Evolutionary conservation across 2,113 vertebrate genomes (phyloP).

Genomic region (Triplophysa siluroides): DNA sequence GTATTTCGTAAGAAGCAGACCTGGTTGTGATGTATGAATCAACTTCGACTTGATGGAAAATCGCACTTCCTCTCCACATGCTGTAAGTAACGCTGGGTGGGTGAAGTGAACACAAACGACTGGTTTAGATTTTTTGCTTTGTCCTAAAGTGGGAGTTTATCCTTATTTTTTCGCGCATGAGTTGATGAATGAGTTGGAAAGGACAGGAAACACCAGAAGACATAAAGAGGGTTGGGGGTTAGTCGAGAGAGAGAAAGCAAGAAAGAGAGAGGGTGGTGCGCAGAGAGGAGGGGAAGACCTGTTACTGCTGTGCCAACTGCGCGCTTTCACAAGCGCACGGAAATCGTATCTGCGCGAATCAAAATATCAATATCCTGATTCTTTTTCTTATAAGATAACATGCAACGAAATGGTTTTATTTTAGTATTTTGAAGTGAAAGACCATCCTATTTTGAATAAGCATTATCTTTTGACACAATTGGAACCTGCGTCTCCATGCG

Average conservation of each 20-base stretch:
- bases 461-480: neutral
- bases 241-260: neutral
- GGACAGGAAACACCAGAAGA: neutral
- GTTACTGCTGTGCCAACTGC: conserved; percentile 29
- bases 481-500: conserved; percentile 6
- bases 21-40: neutral
- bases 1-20: neutral
- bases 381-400: neutral
- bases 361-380: neutral
- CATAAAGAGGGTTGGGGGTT: neutral
- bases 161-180: neutral
- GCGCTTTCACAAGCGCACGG: conserved; percentile 24
- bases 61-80: neutral
- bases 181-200: neutral
- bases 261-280: neutral
- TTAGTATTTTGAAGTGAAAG: neutral
- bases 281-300: conserved; percentile 17
- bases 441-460: neutral
- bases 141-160: neutral
- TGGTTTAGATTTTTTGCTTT: neutral
- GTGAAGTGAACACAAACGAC: neutral
- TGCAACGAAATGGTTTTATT: neutral
- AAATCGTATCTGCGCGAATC: neutral
- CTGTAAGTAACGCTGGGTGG: neutral
- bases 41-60: neutral